Percentiles rank a stretch among this genome's conserved stretches.
phyloP scores from a whole-genome alignment of 2,113 vertebrate genomes.

The Uria lomvia region DNA sequence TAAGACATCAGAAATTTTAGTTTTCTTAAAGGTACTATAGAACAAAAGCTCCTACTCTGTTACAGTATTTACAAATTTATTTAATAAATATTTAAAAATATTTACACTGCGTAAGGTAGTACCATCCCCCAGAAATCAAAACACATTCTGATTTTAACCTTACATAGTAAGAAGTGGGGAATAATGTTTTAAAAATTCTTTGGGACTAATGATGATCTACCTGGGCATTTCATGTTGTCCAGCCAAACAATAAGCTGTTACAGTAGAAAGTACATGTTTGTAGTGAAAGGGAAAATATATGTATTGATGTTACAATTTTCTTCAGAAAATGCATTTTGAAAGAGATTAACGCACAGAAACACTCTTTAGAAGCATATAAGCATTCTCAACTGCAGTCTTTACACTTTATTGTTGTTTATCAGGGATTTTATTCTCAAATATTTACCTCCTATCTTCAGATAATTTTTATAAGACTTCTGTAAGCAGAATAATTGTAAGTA shows the following conservation, averaged over 20 bases:
- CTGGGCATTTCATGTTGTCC: not conserved
- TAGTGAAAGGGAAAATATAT: not conserved
- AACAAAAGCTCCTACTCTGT: not conserved
- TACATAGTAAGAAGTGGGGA: not conserved
- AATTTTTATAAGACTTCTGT: not conserved
- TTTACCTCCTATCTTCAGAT: not conserved
- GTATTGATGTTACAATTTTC: not conserved
- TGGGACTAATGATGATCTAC: not conserved
- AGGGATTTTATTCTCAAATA: not conserved
- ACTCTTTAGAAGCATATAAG: not conserved
- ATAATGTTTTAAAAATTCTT: not conserved
- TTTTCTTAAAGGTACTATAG: not conserved
- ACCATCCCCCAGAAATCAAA: not conserved
- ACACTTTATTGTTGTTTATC: not conserved
- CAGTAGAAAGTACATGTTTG: not conserved
- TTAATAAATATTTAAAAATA: not conserved
- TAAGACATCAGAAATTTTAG: not conserved
- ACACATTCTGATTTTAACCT: not conserved
- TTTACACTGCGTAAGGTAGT: not conserved
- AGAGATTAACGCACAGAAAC: not conserved
- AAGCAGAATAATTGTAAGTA: not conserved
- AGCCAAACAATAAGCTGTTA: not conserved
- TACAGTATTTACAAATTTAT: not conserved
- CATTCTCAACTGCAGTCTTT: not conserved
- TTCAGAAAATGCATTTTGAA: not conserved